These are phyloP conservation scores for Agrypnia vestita DNA, from an alignment of 1,140 invertebrate species.

Conservation along the genomic window DNA sequence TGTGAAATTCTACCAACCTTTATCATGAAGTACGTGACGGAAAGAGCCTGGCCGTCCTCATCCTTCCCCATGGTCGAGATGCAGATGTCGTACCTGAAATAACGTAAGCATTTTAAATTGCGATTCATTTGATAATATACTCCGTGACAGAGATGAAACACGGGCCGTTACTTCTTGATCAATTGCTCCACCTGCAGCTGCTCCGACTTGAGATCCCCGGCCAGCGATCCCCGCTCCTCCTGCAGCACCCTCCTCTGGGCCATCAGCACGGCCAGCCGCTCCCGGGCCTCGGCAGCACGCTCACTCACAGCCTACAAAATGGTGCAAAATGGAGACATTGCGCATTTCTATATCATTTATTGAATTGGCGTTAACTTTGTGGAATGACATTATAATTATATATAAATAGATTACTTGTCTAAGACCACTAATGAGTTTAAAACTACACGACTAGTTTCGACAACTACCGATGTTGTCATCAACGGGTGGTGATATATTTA, in stretches of 20 bases:
- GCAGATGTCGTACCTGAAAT: conserved; percentile 70
- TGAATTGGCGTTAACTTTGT: too few species aligned
- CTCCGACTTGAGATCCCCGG: conserved; percentile 73
- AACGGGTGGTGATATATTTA: too few species aligned
- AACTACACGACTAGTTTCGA: too few species aligned
- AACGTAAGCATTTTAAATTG: not conserved
- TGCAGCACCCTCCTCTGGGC: conserved; percentile 74
- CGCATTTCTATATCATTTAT: too few species aligned
- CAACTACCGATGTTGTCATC: too few species aligned
- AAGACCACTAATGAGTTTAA: too few species aligned
- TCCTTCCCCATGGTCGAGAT: conserved; percentile 73
- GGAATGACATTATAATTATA: too few species aligned
- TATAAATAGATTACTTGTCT: too few species aligned
- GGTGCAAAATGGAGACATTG: too few species aligned
- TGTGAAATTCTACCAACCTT: conserved; percentile 67
- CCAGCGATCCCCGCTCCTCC: conserved; percentile 76
- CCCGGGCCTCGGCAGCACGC: conserved; percentile 75
- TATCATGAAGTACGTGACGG: conserved; percentile 79
- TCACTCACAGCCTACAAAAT: conserved; percentile 75
- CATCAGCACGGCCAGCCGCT: conserved; percentile 74
- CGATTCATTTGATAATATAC: not conserved
- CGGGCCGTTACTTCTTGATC: conserved; percentile 67
- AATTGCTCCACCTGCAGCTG: conserved; percentile 76
- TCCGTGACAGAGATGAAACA: not conserved
- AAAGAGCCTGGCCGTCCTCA: conserved; percentile 75